phyloP scores from a whole-genome alignment of 1,140 invertebrate species.

The Drosophila kurseongensis region DNA sequence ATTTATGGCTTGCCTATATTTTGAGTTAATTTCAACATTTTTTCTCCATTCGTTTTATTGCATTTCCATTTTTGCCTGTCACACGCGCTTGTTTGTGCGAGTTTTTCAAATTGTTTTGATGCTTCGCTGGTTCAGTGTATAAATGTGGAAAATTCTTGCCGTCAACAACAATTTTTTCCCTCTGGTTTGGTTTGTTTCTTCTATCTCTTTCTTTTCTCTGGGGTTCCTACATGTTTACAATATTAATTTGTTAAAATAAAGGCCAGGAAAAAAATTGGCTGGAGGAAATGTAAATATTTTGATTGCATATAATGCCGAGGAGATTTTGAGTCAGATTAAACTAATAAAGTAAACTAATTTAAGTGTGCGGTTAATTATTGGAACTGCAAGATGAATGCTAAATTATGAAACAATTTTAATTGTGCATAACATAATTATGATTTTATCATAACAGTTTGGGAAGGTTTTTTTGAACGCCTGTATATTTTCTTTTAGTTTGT shows the following conservation, averaged over 20 bases:
- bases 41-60: conserved; percentile 29
- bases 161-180: conserved; percentile 47
- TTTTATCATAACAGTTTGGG: neutral
- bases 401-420: neutral
- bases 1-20: conserved; percentile 69
- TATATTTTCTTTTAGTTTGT: no score
- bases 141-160: conserved; percentile 40
- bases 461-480: neutral
- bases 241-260: conserved; percentile 57
- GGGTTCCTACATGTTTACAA: conserved; percentile 38
- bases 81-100: conserved; percentile 53
- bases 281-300: conserved; percentile 49
- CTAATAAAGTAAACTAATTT: conserved; percentile 56
- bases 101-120: conserved; percentile 68
- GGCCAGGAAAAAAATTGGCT: conserved; percentile 6
- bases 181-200: conserved; percentile 28
- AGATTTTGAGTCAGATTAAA: conserved; percentile 35
- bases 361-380: conserved; percentile 23
- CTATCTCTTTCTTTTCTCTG: neutral
- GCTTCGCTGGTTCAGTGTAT: conserved; percentile 41
- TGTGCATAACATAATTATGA: neutral
- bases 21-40: conserved; percentile 67
- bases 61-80: conserved; percentile 41
- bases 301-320: conserved; percentile 30
- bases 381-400: neutral